Evolutionary conservation across 1,140 invertebrate genomes (phyloP).

Genomic region (Idris sp.): DNA sequence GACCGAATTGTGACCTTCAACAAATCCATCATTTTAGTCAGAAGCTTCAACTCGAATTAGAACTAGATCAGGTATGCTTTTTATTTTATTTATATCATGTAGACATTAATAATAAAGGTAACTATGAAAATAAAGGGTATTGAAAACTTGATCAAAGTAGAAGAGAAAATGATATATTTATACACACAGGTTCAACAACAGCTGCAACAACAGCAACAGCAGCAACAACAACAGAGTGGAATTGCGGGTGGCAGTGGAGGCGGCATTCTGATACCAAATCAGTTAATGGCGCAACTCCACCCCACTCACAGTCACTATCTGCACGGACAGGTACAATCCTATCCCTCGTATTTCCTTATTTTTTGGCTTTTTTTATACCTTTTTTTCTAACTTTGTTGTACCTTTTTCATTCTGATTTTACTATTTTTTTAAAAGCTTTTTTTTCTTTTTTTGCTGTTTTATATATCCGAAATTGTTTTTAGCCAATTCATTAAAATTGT

Average conservation of each 20-base stretch:
- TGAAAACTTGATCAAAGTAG: background rate
- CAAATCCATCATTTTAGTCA: conserved; percentile 76
- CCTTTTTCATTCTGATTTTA: no score
- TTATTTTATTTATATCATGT: no score
- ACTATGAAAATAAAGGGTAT: no score
- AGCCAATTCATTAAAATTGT: no score
- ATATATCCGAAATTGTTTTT: no score
- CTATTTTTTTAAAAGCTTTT: no score
- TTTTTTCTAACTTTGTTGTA: no score
- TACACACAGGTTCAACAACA: conserved; percentile 29
- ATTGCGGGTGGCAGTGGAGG: conserved; percentile 66
- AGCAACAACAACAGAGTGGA: conserved; percentile 67
- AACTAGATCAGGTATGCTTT: conserved; percentile 74
- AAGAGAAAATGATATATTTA: conserved; percentile 18
- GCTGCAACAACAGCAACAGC: conserved; percentile 65
- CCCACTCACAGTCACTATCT: conserved; percentile 70
- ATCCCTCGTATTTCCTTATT: background rate
- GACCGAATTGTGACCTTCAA: conserved; percentile 76
- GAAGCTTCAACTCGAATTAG: conserved; percentile 77
- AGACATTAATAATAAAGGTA: no score
- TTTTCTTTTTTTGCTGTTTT: no score
- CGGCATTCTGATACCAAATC: conserved; percentile 70
- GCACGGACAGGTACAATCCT: conserved; percentile 66
- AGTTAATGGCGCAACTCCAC: conserved; percentile 76
- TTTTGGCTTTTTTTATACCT: background rate